Conservation (phyloP, 2,888 invertebrate genomes). For the Helicoverpa assulta region DNA sequence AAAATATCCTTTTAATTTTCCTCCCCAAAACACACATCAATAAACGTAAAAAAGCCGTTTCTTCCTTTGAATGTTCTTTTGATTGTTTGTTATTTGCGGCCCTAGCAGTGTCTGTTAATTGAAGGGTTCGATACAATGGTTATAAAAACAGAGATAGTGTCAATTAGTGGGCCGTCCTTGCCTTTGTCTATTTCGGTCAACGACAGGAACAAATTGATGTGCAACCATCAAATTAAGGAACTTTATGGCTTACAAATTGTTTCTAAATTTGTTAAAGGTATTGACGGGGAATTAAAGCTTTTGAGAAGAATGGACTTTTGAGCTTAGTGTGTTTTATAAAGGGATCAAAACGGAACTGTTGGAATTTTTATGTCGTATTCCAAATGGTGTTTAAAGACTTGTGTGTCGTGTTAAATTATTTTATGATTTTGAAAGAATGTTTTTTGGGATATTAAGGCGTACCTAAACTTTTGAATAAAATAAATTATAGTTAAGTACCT, state of each 20-base stretch:
- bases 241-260: slow-evolving; percentile 75
- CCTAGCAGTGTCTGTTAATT: slow-evolving; percentile 80
- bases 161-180: slow-evolving; percentile 76
- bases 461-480: no score
- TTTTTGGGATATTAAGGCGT: no score
- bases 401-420: neutral
- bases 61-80: slow-evolving; percentile 68
- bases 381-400: neutral
- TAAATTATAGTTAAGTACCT: no score
- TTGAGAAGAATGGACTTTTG: slow-evolving; percentile 11
- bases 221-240: slow-evolving; percentile 74
- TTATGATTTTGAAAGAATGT: neutral
- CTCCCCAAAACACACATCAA: slow-evolving; percentile 25
- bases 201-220: slow-evolving; percentile 74
- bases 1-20: slow-evolving; percentile 8
- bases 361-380: slow-evolving; percentile 12
- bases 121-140: slow-evolving; percentile 78
- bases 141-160: slow-evolving; percentile 80
- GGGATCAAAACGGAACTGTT: slow-evolving; percentile 15
- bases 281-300: slow-evolving; percentile 44
- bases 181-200: slow-evolving; percentile 73
- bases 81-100: slow-evolving; percentile 75
- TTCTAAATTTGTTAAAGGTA: slow-evolving; percentile 64
- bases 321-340: slow-evolving; percentile 25
- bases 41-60: slow-evolving; percentile 64